Percentiles rank a stretch among this genome's conserved stretches.
phyloP scores from a whole-genome alignment of 2,888 invertebrate species.

The Spialia ferax region DNA sequence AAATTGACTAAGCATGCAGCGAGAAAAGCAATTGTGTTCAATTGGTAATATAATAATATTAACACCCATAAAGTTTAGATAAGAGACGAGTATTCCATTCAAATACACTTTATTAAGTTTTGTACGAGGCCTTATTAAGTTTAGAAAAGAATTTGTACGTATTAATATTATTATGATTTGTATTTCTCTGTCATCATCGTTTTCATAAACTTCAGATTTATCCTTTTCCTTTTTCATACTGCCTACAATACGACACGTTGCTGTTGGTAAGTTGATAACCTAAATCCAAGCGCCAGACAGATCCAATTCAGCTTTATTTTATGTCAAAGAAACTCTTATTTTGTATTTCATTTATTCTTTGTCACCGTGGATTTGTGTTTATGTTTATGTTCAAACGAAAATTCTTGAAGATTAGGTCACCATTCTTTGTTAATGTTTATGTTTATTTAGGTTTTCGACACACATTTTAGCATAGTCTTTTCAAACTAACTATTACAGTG shows the following conservation, averaged over 20 bases:
- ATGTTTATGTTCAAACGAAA: not conserved
- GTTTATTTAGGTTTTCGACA: too few species aligned
- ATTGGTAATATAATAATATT: too few species aligned
- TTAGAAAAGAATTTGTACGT: too few species aligned
- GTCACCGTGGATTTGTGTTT: conserved; percentile 14
- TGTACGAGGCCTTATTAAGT: too few species aligned
- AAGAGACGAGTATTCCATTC: too few species aligned
- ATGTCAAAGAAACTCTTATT: conserved; percentile 29
- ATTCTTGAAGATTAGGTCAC: not conserved
- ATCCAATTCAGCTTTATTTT: conserved; percentile 24
- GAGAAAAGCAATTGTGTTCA: too few species aligned
- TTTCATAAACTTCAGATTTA: not conserved
- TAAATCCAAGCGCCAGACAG: conserved; percentile 26
- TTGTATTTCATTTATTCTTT: conserved; percentile 25
- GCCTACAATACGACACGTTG: conserved; percentile 7
- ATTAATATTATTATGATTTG: too few species aligned
- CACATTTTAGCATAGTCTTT: too few species aligned
- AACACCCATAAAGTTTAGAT: too few species aligned
- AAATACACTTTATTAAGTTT: too few species aligned
- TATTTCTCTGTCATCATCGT: not conserved
- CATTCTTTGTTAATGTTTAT: not conserved
- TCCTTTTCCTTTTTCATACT: not conserved
- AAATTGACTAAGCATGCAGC: too few species aligned
- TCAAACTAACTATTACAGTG: too few species aligned
- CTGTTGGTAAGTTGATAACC: conserved; percentile 27